Base-by-base conservation (phyloP, 2,113 vertebrate genomes). In the Synodontis membranacea region DNA sequence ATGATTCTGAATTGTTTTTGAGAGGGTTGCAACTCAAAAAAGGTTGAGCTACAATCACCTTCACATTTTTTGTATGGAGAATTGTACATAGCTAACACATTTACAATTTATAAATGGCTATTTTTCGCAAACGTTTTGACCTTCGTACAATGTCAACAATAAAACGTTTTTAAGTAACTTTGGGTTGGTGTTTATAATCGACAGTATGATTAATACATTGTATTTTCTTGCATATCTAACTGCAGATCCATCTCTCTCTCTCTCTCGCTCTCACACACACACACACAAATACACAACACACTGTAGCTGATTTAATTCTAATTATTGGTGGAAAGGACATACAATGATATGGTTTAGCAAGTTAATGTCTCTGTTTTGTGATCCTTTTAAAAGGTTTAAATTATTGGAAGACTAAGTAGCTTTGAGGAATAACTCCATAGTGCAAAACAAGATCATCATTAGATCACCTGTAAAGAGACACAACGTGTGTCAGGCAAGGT, bases 101-200 rank as follows among this genome's bases (percentile, higher is more conserved):
- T 79, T 87, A 89, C 46, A 89, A 74, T 70, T 72, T 86, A 83
- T 58, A 76, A 86, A 89, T 83, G 62, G 46, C 80, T 89, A 88
- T 88, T 88, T 88, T 88, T 86, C 78, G 64, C 31, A 89, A 88
- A 79, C n/a, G n/a, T n/a, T n/a, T n/a, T 83, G 25, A 79, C 81
- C 39, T 17, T 62, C 75, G 19, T 83, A 80, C 83, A 80, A 83
- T 52, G 83, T 70, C 78, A 15, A 83, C 60, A 88, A 85, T 83
- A 68, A 86, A 88, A 54, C 2, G 5, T 10, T 78, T 80, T 86
- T 86, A 52, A 48, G 28, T 28, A 66, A 28, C 5, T 79, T 85
- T 66, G 58, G 50, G 44, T 54, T 64, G 25, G 11, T 80, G 58
- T 79, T 1, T 50, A 12, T 66, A 85, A 80, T 31, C 54, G 4